Conservation (phyloP, 30 jellyfish, hydroid and myxozoan species). For the Pelagia noctiluca region DNA sequence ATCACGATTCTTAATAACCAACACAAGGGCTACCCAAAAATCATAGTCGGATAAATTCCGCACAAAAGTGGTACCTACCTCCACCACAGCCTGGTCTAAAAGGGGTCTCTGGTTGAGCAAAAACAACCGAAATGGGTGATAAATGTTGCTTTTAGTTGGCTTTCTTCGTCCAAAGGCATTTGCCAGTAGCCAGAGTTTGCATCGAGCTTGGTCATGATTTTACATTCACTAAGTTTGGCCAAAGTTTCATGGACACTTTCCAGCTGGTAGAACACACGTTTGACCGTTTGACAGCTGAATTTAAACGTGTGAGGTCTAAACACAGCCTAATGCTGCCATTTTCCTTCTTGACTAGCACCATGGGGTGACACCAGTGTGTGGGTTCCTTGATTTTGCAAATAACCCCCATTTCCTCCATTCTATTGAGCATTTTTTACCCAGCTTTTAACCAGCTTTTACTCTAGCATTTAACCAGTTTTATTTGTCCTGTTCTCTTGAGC, state of each 20-base stretch:
- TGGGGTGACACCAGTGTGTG: constrained; percentile 47
- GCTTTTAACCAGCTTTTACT: too few species aligned
- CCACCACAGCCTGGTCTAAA: too few species aligned
- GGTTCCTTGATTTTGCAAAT: constrained; percentile 45
- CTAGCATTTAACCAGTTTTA: too few species aligned
- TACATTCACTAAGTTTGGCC: constrained; percentile 46
- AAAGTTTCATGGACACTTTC: constrained; percentile 23
- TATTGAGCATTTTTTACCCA: constrained; percentile 32
- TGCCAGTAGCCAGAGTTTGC: constrained; percentile 10
- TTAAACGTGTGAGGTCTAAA: constrained; percentile 21
- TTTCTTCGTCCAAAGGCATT: too few species aligned
- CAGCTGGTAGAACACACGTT: constrained; percentile 43
- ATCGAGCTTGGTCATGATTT: constrained; percentile 23
- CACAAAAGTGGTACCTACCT: too few species aligned
- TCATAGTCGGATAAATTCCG: too few species aligned
- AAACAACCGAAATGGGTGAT: too few species aligned
- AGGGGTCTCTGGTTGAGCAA: too few species aligned
- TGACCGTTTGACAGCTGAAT: constrained; percentile 37
- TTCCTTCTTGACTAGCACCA: constrained; percentile 22
- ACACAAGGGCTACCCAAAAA: too few species aligned
- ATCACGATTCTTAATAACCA: too few species aligned
- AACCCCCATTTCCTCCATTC: constrained; percentile 43
- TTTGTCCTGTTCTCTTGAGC: too few species aligned
- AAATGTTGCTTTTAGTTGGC: too few species aligned
- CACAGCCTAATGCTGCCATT: constrained; percentile 23